These are phyloP conservation scores for Ammodytes dubius DNA, from an alignment of 2,113 vertebrate species.

Conservation along the genomic window DNA sequence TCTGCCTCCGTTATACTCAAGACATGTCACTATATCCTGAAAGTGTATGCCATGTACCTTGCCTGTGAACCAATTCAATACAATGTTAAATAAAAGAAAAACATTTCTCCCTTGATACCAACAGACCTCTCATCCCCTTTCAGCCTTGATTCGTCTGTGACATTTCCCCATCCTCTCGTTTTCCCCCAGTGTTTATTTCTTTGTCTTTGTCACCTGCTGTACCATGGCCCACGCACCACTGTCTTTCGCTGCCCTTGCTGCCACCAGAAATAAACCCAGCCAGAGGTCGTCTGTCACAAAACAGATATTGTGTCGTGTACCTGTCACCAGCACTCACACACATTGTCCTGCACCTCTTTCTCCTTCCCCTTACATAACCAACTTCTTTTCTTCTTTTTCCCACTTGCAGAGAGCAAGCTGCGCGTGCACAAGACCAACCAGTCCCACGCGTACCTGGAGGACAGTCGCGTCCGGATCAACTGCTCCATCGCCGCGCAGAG, in stretches of 20 bases:
- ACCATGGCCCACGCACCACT: slow-evolving; percentile 42
- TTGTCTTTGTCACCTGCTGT: slow-evolving; percentile 46
- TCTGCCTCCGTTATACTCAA: too few relatives aligned
- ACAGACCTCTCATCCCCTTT: slow-evolving; percentile 43
- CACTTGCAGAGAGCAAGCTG: slow-evolving; percentile 89
- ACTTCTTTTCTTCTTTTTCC: background rate
- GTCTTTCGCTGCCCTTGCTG: slow-evolving; percentile 55
- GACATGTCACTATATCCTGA: too few relatives aligned
- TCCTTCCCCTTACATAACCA: background rate
- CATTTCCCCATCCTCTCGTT: slow-evolving; percentile 42
- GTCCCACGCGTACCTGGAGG: slow-evolving; percentile 91
- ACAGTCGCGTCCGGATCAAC: slow-evolving; percentile 91
- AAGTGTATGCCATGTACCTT: too few relatives aligned
- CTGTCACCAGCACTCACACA: slow-evolving; percentile 58
- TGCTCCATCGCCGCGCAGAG: slow-evolving; percentile 93
- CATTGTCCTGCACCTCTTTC: slow-evolving; percentile 40
- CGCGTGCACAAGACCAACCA: slow-evolving; percentile 93
- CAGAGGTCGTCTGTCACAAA: slow-evolving; percentile 63
- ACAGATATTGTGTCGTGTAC: slow-evolving; percentile 68
- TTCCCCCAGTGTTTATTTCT: slow-evolving; percentile 27
- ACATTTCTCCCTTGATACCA: slow-evolving; percentile 40
- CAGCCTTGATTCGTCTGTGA: slow-evolving; percentile 35
- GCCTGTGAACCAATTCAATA: too few relatives aligned
- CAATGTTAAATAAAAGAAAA: too few relatives aligned
- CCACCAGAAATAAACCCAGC: slow-evolving; percentile 65